Percentiles rank a stretch among this genome's conserved stretches.
Conservation (phyloP, 2,797 vertebrate species). For the Mycteria americana region DNA sequence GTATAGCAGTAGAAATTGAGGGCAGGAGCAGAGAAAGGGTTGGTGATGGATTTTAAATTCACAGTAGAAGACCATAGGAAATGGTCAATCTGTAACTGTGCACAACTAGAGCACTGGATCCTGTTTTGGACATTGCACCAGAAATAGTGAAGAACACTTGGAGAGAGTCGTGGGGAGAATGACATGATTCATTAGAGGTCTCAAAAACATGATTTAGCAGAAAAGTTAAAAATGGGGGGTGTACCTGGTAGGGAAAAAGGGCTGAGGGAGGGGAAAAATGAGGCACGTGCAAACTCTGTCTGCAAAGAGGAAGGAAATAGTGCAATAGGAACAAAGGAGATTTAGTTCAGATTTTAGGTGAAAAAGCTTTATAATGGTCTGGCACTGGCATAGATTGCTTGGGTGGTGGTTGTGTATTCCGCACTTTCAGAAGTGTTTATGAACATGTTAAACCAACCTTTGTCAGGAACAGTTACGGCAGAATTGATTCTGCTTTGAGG, state of each 20-base stretch:
- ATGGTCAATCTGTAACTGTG: neutral
- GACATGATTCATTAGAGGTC: neutral
- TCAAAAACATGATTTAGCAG: neutral
- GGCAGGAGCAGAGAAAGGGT: rapidly evolving
- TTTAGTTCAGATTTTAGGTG: neutral
- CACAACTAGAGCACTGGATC: neutral
- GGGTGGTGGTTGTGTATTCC: neutral
- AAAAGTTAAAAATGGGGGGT: neutral
- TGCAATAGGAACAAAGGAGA: neutral
- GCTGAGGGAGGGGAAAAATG: neutral
- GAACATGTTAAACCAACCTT: neutral
- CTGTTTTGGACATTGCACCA: neutral
- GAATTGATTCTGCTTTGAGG: neutral
- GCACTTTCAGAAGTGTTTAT: neutral
- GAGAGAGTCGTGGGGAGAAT: neutral
- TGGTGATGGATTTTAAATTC: neutral
- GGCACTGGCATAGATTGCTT: neutral
- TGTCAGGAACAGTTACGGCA: neutral
- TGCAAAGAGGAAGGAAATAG: neutral
- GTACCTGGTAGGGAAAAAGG: neutral
- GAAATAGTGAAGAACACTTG: neutral
- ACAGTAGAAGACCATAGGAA: neutral
- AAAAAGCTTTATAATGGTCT: neutral
- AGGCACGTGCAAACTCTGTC: neutral
- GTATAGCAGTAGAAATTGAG: neutral